A percentile compares a stretch with the other conserved stretches of the same genome.
Conservation (phyloP, 2,888 invertebrate genomes). For the Pollenia angustigena region DNA sequence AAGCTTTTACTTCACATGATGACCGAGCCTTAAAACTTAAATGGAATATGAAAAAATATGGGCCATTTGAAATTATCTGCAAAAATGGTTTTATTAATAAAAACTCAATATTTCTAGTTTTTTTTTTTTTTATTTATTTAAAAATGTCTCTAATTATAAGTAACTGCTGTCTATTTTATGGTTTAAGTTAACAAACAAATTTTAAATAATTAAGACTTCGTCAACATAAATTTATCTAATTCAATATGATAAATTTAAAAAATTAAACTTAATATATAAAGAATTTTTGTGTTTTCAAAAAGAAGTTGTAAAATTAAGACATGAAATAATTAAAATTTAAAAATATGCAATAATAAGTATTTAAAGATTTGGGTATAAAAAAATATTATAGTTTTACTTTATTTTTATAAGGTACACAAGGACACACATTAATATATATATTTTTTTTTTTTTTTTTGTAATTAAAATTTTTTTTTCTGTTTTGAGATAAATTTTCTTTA, state of each 20-base stretch:
- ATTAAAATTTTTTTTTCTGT: not conserved
- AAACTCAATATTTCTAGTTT: constrained; percentile 29
- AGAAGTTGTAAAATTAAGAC: no score
- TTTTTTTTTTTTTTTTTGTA: constrained; percentile 18
- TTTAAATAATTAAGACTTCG: constrained; percentile 7
- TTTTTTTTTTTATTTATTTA: constrained; percentile 56
- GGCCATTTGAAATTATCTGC: no score
- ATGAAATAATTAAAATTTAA: not conserved
- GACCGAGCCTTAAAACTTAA: no score
- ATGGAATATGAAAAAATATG: no score
- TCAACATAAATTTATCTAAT: not conserved
- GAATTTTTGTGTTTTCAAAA: no score
- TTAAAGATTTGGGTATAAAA: constrained; percentile 45
- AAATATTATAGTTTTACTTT: constrained; percentile 11
- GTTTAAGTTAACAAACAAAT: not conserved
- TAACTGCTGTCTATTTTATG: constrained; percentile 42
- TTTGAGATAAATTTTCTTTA: constrained; percentile 6
- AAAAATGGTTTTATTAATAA: not conserved
- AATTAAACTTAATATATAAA: not conserved
- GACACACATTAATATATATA: constrained; percentile 57
- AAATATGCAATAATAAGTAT: constrained; percentile 21
- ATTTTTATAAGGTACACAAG: constrained; percentile 69
- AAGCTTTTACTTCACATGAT: no score
- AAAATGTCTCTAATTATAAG: constrained; percentile 52
- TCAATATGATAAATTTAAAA: not conserved